These are phyloP conservation scores for Phainopepla nitens DNA, from an alignment of 2,113 vertebrate species.

Conservation along the genomic window DNA sequence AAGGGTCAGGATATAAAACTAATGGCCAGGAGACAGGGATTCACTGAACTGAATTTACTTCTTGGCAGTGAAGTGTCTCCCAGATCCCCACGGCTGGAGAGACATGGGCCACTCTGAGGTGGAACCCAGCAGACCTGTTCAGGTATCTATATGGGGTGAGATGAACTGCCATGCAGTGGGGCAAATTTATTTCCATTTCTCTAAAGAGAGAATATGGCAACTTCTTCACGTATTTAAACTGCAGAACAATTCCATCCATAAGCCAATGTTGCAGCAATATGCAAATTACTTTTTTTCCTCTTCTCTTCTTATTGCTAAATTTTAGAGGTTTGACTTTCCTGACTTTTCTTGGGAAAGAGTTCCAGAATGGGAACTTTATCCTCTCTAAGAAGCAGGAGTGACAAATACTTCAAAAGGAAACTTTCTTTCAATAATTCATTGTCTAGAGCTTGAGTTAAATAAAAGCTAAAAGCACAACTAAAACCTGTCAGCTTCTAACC, in stretches of 20 bases:
- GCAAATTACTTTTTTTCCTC: background rate
- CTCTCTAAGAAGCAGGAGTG: background rate
- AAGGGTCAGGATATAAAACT: background rate
- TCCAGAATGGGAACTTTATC: background rate
- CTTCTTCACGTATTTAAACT: background rate
- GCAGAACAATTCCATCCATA: background rate
- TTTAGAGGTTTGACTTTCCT: background rate
- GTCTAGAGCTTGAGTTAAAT: slow-evolving; percentile 28
- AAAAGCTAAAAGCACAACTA: slow-evolving; percentile 27
- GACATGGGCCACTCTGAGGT: background rate
- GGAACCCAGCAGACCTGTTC: background rate
- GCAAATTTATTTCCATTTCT: background rate
- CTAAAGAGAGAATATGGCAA: background rate
- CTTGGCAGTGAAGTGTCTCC: background rate
- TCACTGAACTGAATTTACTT: background rate
- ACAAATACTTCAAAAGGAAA: slow-evolving; percentile 43
- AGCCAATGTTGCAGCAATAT: background rate
- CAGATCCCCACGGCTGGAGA: background rate
- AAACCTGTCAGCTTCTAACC: slow-evolving; percentile 5
- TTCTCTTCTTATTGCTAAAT: background rate
- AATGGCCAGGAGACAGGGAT: background rate
- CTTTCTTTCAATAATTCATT: background rate
- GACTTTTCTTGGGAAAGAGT: background rate
- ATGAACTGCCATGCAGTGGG: background rate
- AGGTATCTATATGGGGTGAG: background rate